These are phyloP conservation scores for Chinchilla lanigera DNA, from an alignment of 2,113 vertebrate genomes.

Conservation along the genomic window DNA sequence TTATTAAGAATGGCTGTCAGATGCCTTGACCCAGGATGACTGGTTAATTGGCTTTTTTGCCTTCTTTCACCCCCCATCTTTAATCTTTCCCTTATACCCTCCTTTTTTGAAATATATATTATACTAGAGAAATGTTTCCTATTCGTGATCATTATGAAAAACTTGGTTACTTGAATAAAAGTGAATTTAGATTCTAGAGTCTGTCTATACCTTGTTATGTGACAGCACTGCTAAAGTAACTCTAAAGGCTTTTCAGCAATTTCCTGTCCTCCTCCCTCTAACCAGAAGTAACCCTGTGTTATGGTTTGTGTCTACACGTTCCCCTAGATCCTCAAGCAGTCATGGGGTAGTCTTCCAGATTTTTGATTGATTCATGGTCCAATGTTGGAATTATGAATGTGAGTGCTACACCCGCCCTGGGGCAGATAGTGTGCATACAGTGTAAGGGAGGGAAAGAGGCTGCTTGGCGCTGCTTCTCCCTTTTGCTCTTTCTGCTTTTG, in stretches of 20 bases:
- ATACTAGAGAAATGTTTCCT: background rate
- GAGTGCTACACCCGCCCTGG: too few relatives aligned
- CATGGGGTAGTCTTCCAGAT: too few relatives aligned
- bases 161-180: slow-evolving; percentile 4
- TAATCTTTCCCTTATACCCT: background rate
- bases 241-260: background rate
- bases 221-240: background rate
- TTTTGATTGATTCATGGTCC: too few relatives aligned
- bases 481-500: too few relatives aligned
- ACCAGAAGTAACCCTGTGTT: background rate
- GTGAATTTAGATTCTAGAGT: background rate
- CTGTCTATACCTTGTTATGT: background rate
- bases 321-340: too few relatives aligned
- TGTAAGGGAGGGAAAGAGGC: too few relatives aligned
- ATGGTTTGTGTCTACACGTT: too few relatives aligned
- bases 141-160: background rate
- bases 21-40: background rate
- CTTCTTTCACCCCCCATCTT: background rate
- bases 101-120: background rate
- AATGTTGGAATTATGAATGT: too few relatives aligned
- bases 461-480: too few relatives aligned
- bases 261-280: background rate
- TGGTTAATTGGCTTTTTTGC: background rate
- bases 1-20: background rate
- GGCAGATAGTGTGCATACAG: too few relatives aligned